Percentiles rank a stretch among this genome's conserved stretches.
Evolutionary conservation across 2,113 vertebrate genomes (phyloP).

Genomic region (Pogonocichla stellata): DNA sequence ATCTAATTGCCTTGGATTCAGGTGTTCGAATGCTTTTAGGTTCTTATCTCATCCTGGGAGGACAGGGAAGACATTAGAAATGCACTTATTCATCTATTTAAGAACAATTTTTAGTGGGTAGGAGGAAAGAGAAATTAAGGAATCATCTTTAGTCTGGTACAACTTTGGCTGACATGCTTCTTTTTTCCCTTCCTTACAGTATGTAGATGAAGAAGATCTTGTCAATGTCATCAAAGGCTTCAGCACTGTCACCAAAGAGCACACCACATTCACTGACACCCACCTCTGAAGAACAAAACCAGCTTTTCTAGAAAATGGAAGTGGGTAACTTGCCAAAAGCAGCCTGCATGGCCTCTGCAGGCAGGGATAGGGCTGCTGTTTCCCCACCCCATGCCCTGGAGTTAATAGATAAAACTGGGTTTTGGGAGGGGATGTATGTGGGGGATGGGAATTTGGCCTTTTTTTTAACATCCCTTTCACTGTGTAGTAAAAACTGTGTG

Average conservation of each 20-base stretch:
- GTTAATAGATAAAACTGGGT: background rate
- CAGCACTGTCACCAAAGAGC: slow-evolving; percentile 88
- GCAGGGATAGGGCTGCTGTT: background rate
- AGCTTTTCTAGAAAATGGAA: background rate
- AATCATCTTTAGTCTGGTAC: background rate
- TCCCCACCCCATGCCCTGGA: background rate
- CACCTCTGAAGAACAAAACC: slow-evolving; percentile 65
- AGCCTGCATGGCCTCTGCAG: background rate
- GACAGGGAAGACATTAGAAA: background rate
- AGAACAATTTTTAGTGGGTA: background rate
- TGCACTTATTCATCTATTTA: background rate
- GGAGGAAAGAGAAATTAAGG: background rate
- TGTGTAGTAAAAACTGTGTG: background rate
- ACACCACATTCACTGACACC: slow-evolving; percentile 90
- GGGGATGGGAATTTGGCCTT: background rate
- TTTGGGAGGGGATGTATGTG: background rate
- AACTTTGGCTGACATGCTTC: background rate
- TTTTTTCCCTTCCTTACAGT: slow-evolving; percentile 71
- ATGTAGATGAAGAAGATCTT: slow-evolving; percentile 87
- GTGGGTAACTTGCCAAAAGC: slow-evolving; percentile 60
- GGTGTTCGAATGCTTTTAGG: background rate
- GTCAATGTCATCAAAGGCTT: slow-evolving; percentile 88
- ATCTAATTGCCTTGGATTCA: background rate
- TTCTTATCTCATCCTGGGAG: background rate
- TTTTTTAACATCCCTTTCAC: background rate